Base-by-base conservation (phyloP, 2,888 invertebrate genomes). In the Nemotelus nigrinus region DNA sequence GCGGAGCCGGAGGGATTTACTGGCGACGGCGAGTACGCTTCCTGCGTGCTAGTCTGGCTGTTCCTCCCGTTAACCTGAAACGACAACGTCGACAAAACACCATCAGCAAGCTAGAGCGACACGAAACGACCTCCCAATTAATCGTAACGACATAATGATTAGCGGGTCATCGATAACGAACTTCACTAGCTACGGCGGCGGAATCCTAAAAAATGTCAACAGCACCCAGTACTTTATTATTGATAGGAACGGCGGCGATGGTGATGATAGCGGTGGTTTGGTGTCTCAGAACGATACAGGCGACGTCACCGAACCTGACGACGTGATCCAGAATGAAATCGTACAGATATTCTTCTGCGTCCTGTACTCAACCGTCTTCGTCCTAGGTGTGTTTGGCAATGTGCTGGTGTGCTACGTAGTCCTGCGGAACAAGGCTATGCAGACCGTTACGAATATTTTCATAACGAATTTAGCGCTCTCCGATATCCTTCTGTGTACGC, bases 391-490 rank as follows among this genome's bases (percentile, higher is more conserved):
- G 1, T 92, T 94, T 82, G 98, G 98, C 0, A 98, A 98, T 86
- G 90, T 93, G 0, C 88, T 99, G 39, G 98, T 99, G 43, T 96
- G 97, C 84, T 98, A 93, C 85, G 97, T 99, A 25, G 98, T 99
- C 4, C 90, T 94, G 53, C 90, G 96, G 48, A 98, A 97, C 87
- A 93, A 93, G 82, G 94, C 95, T 47, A 98, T 99, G 98, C 98
- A 98, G 85, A 97, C 98, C 0, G 98, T 99, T 55, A 99, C 99
- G 3, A 99, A 99, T 86, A 91, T 97, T 74, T 99, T 99, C 88
- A 99, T 99, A 84, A 96, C 96, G 60, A 99, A 99, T 86, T 89
- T 99, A 82, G 99, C 99, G 0, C 89, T 98, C 50, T 96, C 97
- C 6, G 99, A 99, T 86, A 95, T 99, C 68, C 88, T 99, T 65